These are phyloP conservation scores for Xiphorhynchus elegans DNA, from an alignment of 2,113 vertebrate species.

Conservation along the genomic window DNA sequence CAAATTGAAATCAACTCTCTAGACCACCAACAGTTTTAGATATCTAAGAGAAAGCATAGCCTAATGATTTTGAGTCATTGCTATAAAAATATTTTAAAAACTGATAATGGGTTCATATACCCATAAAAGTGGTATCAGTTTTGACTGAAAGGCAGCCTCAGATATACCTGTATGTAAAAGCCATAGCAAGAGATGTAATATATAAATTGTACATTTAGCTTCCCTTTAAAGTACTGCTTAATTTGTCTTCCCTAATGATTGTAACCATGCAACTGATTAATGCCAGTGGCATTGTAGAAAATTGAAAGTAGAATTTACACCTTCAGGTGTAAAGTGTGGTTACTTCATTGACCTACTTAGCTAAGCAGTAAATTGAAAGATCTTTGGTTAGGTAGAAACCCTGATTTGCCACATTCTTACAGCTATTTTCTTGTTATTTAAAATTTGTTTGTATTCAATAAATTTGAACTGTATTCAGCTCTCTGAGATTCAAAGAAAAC, in stretches of 20 bases:
- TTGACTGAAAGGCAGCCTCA: background rate
- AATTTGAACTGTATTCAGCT: background rate
- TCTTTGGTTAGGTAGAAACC: background rate
- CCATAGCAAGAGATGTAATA: background rate
- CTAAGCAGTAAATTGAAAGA: constrained; percentile 17
- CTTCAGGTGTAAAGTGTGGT: constrained; percentile 3
- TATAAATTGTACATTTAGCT: background rate
- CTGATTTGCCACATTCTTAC: background rate
- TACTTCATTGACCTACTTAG: constrained; percentile 9
- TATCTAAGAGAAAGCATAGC: background rate
- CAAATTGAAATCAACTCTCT: background rate
- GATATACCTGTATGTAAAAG: background rate
- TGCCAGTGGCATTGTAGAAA: background rate
- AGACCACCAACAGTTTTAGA: background rate
- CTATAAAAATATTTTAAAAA: background rate
- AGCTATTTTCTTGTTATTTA: background rate
- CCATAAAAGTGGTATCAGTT: background rate
- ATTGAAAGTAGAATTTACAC: constrained; percentile 1
- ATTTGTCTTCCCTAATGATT: constrained; percentile 46
- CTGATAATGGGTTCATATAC: background rate
- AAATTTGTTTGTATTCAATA: background rate
- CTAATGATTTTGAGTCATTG: background rate
- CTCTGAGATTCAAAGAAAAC: background rate
- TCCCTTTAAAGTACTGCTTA: constrained; percentile 22
- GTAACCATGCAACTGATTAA: constrained; percentile 43